These are phyloP conservation scores for Mustelus asterias DNA, from an alignment of 2,113 vertebrate genomes.

Conservation along the genomic window DNA sequence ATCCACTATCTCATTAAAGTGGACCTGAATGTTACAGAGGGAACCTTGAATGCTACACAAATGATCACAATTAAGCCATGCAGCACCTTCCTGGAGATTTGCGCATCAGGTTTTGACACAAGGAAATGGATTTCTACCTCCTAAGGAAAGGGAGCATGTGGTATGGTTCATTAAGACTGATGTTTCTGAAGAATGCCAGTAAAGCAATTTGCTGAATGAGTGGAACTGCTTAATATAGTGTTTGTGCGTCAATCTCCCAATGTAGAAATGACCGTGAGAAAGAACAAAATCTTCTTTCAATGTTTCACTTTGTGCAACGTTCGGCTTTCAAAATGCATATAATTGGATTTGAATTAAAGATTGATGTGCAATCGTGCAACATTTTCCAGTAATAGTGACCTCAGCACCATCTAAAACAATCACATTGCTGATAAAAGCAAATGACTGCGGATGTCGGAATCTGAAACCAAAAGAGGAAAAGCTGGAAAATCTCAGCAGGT, in stretches of 20 bases:
- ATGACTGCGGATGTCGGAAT: too few species aligned
- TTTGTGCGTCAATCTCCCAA: neutral
- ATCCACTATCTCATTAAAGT: neutral
- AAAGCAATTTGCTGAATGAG: neutral
- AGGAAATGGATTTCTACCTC: neutral
- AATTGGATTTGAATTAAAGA: neutral
- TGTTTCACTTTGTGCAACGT: neutral
- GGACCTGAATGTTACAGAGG: neutral
- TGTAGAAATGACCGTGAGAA: neutral
- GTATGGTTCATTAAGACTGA: neutral
- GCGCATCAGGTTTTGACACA: neutral
- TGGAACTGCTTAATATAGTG: neutral
- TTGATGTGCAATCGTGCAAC: neutral
- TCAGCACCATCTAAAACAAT: neutral
- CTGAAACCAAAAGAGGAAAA: too few species aligned
- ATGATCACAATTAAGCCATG: neutral
- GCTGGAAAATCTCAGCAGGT: too few species aligned
- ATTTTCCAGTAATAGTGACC: neutral
- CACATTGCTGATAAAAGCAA: neutral
- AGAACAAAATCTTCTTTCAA: neutral
- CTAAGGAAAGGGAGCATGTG: neutral
- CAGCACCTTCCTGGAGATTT: neutral
- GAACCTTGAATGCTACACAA: neutral
- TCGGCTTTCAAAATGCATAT: neutral
- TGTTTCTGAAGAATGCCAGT: neutral